Evolutionary conservation across 2,113 vertebrate species (phyloP), one percentile per base, ranked within the genome.

Genomic region (Gobiocypris rarus): DNA sequence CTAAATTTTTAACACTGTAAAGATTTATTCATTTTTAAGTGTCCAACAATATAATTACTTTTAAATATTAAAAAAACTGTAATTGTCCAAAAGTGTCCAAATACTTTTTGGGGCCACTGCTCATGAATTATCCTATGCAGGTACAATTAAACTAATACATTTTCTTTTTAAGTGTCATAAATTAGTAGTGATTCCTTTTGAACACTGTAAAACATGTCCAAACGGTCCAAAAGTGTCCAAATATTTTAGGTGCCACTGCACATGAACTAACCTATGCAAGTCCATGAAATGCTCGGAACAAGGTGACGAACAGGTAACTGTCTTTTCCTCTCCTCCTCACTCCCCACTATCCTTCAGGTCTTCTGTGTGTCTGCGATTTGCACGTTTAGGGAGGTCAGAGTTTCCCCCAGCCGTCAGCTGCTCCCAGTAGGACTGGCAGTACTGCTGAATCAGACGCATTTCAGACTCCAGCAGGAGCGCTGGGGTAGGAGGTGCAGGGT

Each of bases 401-500:
- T 61, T 24, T 4, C 76, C 81, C 71, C 89, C 87, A 28, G 89
- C 86, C 5, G 67, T 89, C 24, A 94, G 88, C 63, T 94, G 92
- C 10, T 93, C 93, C 94, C 94, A 93, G 87, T 93, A 94, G 71
- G 93, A 93, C 89, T 95, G 93, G 82, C 95, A 95, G 90, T 95
- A 95, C 88, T 94, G 94, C 90, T 93, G 92, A 28, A 95, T 93
- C 86, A 95, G 90, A 71, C 91, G 92, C 7, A 94, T 90, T 90
- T 95, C 94, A 0, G 94, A 90, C 0, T 92, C 91, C 75, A 93
- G 89, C 0, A 92, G 92, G 0, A 58, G 81, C 2, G 4, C 61
- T 2, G 92, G 84, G 56, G 61, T 5, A 5, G 83, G 63, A 26
- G 89, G 17, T 0, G 87, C 56, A 14, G 88, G 90, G 0, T 81